phyloP scores from a whole-genome alignment of 2,888 invertebrate genomes.

The Hypena proboscidalis region DNA sequence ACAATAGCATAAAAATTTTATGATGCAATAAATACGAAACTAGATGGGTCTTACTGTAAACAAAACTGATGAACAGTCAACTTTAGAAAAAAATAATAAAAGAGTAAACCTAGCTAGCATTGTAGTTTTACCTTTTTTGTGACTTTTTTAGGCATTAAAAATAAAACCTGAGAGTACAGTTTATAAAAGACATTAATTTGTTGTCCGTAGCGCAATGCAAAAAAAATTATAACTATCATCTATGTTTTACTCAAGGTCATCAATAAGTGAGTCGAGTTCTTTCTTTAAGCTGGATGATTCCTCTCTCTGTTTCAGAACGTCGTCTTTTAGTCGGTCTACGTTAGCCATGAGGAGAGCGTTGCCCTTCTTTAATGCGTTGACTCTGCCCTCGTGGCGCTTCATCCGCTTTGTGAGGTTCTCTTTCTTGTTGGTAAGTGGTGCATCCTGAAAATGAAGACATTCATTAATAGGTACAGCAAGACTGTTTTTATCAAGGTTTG shows the following conservation, averaged over 20 bases:
- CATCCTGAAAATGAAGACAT: slow-evolving; percentile 78
- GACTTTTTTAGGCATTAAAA: too few relatives aligned
- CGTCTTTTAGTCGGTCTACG: slow-evolving; percentile 94
- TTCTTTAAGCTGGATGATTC: slow-evolving; percentile 91
- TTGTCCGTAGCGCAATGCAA: slow-evolving; percentile 5
- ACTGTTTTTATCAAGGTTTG: too few relatives aligned
- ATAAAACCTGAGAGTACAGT: too few relatives aligned
- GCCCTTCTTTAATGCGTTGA: slow-evolving; percentile 93
- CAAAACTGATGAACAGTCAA: too few relatives aligned
- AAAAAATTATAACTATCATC: slow-evolving; percentile 9
- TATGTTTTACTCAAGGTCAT: slow-evolving; percentile 89
- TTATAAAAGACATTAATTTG: not conserved
- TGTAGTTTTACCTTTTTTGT: too few relatives aligned
- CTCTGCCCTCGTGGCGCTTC: slow-evolving; percentile 91
- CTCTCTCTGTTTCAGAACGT: slow-evolving; percentile 93
- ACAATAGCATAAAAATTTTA: too few relatives aligned
- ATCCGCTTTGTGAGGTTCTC: slow-evolving; percentile 87
- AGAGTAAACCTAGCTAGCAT: too few relatives aligned
- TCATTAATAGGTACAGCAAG: not conserved
- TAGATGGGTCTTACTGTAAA: too few relatives aligned
- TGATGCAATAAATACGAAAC: too few relatives aligned
- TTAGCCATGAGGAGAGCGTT: slow-evolving; percentile 95
- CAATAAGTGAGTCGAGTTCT: slow-evolving; percentile 94
- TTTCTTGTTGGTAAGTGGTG: slow-evolving; percentile 88
- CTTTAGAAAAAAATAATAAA: too few relatives aligned